A percentile compares a stretch with the other conserved stretches of the same genome.
phyloP scores from a whole-genome alignment of 1,140 invertebrate genomes.

The Macrobrachium rosenbergii region DNA sequence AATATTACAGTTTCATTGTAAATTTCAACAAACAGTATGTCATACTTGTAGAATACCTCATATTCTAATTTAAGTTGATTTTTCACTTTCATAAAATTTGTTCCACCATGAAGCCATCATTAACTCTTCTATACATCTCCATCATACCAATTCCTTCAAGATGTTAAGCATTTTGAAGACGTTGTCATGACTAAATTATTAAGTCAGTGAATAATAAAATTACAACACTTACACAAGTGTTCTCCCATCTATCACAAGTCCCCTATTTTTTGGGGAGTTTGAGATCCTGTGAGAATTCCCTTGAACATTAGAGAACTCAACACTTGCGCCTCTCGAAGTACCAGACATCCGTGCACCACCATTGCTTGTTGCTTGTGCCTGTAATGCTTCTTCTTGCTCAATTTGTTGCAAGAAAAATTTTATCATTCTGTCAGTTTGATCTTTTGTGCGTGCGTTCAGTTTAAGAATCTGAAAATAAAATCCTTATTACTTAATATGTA shows the following conservation, averaged over 20 bases:
- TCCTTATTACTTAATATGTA: not conserved
- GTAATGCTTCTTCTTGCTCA: constrained; percentile 71
- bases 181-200: too few species aligned
- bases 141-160: too few species aligned
- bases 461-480: constrained; percentile 71
- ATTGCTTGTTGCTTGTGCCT: constrained; percentile 38
- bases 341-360: not conserved
- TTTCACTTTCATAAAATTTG: too few species aligned
- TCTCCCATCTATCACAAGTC: constrained; percentile 93
- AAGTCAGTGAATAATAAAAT: not conserved
- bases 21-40: too few species aligned
- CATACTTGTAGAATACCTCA: too few species aligned
- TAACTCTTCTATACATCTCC: too few species aligned
- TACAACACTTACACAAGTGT: constrained; percentile 84
- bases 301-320: not conserved
- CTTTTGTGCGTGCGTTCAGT: constrained; percentile 84
- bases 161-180: too few species aligned
- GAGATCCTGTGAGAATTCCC: constrained; percentile 9
- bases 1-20: too few species aligned
- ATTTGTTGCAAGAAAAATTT: constrained; percentile 80
- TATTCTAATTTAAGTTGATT: too few species aligned
- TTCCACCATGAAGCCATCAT: too few species aligned
- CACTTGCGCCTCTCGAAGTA: not conserved
- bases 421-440: constrained; percentile 86
- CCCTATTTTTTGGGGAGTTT: constrained; percentile 72